Percentiles rank a stretch among this genome's conserved stretches.
Conservation (phyloP, 2,113 vertebrate species). For the Corythoichthys haematopterus region DNA sequence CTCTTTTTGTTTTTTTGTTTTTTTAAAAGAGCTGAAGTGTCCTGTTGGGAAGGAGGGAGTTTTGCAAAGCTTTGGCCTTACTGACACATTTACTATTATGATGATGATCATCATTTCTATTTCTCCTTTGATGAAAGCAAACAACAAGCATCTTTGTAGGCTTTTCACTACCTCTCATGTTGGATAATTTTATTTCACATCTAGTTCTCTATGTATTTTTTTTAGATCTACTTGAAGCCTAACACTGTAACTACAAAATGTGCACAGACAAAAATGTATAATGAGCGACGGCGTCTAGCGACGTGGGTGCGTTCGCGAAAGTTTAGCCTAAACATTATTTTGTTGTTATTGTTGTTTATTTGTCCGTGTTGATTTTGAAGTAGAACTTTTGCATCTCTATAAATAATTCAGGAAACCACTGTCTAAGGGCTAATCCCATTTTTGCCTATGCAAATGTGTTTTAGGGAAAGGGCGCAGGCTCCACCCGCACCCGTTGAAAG, state of each 20-base stretch:
- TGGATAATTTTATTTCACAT: conserved; percentile 74
- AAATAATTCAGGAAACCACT: conserved; percentile 80
- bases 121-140: conserved; percentile 36
- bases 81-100: conserved; percentile 41
- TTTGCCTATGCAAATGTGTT: conserved; percentile 82
- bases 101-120: conserved; percentile 3
- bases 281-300: conserved; percentile 39
- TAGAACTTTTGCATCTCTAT: conserved; percentile 71
- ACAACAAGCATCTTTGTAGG: conserved; percentile 56
- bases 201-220: conserved; percentile 72
- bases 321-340: conserved; percentile 62
- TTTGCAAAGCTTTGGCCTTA: conserved; percentile 66
- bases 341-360: conserved; percentile 55
- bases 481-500: conserved; percentile 45
- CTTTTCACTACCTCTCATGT: conserved; percentile 81
- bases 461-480: conserved; percentile 46
- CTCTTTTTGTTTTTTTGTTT: background rate
- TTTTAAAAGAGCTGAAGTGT: conserved; percentile 32
- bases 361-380: conserved; percentile 49
- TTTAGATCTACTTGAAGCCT: conserved; percentile 82
- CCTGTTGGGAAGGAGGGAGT: conserved; percentile 35
- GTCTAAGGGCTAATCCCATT: conserved; percentile 81
- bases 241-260: conserved; percentile 74
- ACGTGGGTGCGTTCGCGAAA: conserved; percentile 42
- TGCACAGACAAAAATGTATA: conserved; percentile 72